phyloP scores from a whole-genome alignment of 1,140 invertebrate species.

The Brachionus plicatilis region DNA sequence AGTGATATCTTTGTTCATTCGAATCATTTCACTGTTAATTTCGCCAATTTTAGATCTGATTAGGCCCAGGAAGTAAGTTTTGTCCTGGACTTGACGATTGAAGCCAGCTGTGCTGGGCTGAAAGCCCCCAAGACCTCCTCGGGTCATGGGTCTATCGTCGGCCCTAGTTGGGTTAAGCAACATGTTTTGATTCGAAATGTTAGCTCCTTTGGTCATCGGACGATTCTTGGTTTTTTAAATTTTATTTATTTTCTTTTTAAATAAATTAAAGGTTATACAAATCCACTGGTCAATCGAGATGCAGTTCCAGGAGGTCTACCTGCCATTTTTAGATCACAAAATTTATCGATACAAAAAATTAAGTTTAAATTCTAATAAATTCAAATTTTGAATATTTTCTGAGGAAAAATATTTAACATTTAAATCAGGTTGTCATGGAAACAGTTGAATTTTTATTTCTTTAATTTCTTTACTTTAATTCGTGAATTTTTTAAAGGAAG shows the following conservation, averaged over 20 bases:
- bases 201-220: background rate
- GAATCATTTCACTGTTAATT: slow-evolving; percentile 30
- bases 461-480: background rate
- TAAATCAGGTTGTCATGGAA: background rate
- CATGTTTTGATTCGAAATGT: slow-evolving; percentile 24
- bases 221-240: background rate
- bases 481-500: background rate
- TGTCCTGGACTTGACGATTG: slow-evolving; percentile 37
- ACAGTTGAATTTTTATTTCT: background rate
- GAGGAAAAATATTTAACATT: background rate
- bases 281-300: slow-evolving; percentile 31
- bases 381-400: background rate
- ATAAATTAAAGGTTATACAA: background rate
- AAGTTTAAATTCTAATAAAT: background rate
- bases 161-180: background rate
- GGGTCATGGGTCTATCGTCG: slow-evolving; percentile 35
- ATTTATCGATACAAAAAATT: background rate
- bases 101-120: background rate
- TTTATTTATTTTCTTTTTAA: background rate
- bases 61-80: slow-evolving; percentile 22
- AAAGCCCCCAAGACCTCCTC: slow-evolving; percentile 39
- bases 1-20: slow-evolving; percentile 29
- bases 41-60: slow-evolving; percentile 37
- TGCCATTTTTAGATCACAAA: slow-evolving; percentile 21
- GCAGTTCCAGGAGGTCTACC: slow-evolving; percentile 38